Conservation (phyloP, 2,113 vertebrate genomes). For the Rattus norvegicus region DNA sequence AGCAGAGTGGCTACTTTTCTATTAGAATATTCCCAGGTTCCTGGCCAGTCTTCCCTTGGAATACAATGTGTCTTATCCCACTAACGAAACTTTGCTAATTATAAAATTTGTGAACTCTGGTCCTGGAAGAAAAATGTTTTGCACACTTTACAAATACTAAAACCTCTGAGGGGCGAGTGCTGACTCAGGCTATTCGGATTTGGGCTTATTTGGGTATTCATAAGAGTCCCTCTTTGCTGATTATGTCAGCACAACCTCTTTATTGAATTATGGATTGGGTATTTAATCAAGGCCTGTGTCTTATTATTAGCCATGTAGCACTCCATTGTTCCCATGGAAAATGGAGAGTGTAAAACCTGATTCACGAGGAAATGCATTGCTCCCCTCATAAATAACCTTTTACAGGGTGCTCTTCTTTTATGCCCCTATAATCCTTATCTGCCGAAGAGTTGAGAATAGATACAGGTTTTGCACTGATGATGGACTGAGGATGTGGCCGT, state of each 20-base stretch:
- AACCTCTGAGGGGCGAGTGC: slow-evolving; percentile 48
- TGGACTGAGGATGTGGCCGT: not conserved
- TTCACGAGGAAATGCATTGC: slow-evolving; percentile 66
- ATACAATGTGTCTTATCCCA: not conserved
- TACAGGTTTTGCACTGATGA: not conserved
- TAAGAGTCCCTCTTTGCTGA: slow-evolving; percentile 72
- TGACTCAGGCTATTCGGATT: slow-evolving; percentile 67
- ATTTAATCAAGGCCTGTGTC: slow-evolving; percentile 80
- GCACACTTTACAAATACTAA: slow-evolving; percentile 56
- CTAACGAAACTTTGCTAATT: slow-evolving; percentile 57
- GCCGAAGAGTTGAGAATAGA: not conserved
- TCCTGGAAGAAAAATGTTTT: not conserved
- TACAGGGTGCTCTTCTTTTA: slow-evolving; percentile 44
- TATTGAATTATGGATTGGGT: slow-evolving; percentile 85
- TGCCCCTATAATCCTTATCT: slow-evolving; percentile 41
- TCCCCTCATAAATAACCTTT: slow-evolving; percentile 65
- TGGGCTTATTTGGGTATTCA: slow-evolving; percentile 79
- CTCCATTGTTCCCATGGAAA: slow-evolving; percentile 77
- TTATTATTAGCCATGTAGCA: slow-evolving; percentile 72
- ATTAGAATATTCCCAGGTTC: not conserved
- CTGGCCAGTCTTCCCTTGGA: not conserved
- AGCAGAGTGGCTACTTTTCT: not conserved
- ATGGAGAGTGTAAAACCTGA: slow-evolving; percentile 38
- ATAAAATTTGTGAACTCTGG: slow-evolving; percentile 52
- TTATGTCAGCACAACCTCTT: slow-evolving; percentile 84